Evolutionary conservation across 2,113 vertebrate species (phyloP).

Genomic region (Odocoileus hemionus): DNA sequence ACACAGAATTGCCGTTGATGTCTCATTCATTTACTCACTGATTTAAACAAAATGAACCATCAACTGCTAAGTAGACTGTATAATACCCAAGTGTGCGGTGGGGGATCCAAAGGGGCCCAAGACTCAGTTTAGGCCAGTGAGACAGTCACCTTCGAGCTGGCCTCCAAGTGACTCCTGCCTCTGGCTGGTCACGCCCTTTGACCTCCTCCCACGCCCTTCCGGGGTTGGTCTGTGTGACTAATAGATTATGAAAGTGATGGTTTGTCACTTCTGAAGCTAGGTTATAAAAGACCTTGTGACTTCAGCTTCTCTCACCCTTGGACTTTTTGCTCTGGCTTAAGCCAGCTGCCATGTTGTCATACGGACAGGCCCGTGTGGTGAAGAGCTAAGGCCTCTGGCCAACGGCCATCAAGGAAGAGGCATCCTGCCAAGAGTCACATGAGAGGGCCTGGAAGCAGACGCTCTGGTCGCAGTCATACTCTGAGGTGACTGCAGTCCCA

Average conservation of each 20-base stretch:
- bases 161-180: background rate
- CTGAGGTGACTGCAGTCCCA: background rate
- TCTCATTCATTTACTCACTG: background rate
- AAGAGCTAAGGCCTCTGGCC: background rate
- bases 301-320: background rate
- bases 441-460: background rate
- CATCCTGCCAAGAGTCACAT: background rate
- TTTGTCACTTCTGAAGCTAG: background rate
- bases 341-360: background rate
- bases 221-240: background rate
- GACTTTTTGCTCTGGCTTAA: background rate
- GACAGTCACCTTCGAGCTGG: background rate
- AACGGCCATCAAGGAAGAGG: background rate
- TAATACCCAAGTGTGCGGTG: background rate
- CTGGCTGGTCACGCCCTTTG: no score
- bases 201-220: background rate
- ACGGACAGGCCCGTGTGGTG: background rate
- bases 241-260: background rate
- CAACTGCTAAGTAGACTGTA: background rate
- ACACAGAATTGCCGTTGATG: background rate
- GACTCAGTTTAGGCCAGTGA: background rate
- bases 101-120: no score
- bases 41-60: background rate
- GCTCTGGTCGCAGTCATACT: fast-evolving
- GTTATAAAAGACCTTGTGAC: background rate